Percentiles rank a stretch among this genome's conserved stretches.
These are phyloP conservation scores for Neotragus moschatus DNA, from an alignment of 2,113 vertebrate genomes.

Conservation along the genomic window DNA sequence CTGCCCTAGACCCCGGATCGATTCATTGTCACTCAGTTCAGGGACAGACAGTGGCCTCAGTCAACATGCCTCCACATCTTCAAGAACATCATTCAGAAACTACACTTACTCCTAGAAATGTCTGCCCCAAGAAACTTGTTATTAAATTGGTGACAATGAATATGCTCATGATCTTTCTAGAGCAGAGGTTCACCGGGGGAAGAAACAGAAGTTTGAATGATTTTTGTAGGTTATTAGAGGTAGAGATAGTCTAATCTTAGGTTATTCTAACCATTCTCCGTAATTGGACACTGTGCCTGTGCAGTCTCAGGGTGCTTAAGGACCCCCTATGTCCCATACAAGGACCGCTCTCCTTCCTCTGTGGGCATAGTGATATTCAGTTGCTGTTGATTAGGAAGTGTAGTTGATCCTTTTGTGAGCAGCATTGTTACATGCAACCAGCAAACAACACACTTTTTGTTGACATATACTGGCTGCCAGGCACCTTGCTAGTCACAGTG, in stretches of 20 bases:
- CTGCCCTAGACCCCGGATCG: background rate
- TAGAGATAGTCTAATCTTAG: background rate
- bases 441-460: background rate
- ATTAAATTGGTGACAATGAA: background rate
- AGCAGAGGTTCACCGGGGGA: background rate
- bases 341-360: background rate
- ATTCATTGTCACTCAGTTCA: background rate
- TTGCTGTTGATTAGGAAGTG: background rate
- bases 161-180: background rate
- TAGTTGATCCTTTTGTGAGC: background rate
- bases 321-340: background rate
- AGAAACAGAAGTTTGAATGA: background rate
- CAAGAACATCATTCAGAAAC: background rate
- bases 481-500: accelerated
- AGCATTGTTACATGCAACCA: background rate
- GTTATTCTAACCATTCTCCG: background rate
- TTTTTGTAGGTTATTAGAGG: background rate
- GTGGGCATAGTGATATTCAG: background rate
- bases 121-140: background rate
- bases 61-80: background rate
- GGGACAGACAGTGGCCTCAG: background rate
- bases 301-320: background rate
- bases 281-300: background rate
- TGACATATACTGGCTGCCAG: background rate
- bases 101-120: background rate